Evolutionary conservation across 2,888 invertebrate genomes (phyloP).

Genomic region (Argyra leucocephala): DNA sequence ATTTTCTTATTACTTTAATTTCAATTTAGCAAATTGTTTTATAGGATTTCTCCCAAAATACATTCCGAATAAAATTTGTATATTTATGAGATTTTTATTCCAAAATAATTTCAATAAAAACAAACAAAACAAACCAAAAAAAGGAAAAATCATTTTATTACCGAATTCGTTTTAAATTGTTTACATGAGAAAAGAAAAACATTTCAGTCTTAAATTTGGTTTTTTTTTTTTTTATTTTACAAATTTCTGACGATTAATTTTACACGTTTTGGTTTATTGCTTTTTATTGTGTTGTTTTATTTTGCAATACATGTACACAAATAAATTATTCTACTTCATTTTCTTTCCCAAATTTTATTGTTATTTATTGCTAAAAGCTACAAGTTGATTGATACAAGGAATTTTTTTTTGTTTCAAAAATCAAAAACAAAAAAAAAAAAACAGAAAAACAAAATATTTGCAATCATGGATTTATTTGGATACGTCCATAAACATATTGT

Average conservation of each 20-base stretch:
- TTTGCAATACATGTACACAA: background rate
- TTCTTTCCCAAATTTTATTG: background rate
- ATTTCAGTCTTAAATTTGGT: background rate
- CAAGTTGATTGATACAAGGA: background rate
- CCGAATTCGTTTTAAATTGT: background rate
- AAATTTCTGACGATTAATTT: conserved; percentile 1
- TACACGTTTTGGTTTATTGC: background rate
- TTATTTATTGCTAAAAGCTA: background rate
- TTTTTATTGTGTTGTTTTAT: background rate
- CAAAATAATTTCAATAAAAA: background rate
- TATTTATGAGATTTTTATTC: conserved; percentile 5
- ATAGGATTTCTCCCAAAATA: too few species aligned
- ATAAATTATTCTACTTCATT: background rate
- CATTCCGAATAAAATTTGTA: too few species aligned
- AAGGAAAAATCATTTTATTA: background rate
- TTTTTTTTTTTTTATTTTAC: too few species aligned
- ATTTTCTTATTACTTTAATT: too few species aligned
- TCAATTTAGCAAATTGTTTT: too few species aligned
- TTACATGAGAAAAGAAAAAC: background rate
- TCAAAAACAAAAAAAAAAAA: background rate
- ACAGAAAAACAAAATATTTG: too few species aligned
- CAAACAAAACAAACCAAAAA: background rate
- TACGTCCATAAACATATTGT: background rate
- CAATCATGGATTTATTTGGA: background rate
- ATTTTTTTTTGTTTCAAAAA: too few species aligned